Evolutionary conservation across 2,113 vertebrate species (phyloP).

Genomic region (Onychorhynchus coronatus): DNA sequence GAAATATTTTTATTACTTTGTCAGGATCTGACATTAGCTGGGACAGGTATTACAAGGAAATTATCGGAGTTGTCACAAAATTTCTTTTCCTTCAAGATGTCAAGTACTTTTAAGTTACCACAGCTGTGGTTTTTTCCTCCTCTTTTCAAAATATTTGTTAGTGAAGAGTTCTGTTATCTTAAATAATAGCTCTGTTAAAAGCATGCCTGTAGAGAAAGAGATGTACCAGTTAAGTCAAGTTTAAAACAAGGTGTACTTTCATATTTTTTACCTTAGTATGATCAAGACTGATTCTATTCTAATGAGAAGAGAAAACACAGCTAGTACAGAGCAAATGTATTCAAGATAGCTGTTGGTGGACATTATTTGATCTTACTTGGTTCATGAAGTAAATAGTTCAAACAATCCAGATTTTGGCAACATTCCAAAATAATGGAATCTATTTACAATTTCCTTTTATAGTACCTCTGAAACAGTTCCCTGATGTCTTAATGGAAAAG

Average conservation of each 20-base stretch:
- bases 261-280: background rate
- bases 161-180: background rate
- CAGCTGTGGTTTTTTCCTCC: background rate
- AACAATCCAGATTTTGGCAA: background rate
- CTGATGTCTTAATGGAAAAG: background rate
- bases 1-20: background rate
- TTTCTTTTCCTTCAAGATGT: background rate
- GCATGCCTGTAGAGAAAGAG: background rate
- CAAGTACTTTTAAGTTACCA: background rate
- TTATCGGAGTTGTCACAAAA: background rate
- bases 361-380: background rate
- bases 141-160: background rate
- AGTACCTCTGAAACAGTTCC: background rate
- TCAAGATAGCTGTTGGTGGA: background rate
- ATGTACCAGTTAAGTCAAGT: background rate
- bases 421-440: background rate
- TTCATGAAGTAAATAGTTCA: background rate
- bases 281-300: background rate
- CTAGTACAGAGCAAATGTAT: background rate
- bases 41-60: background rate
- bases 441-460: background rate
- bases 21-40: background rate
- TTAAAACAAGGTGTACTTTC: background rate
- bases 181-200: background rate
- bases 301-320: background rate